phyloP scores from a whole-genome alignment of 2,888 invertebrate genomes.

The Odontocolon sp. region DNA sequence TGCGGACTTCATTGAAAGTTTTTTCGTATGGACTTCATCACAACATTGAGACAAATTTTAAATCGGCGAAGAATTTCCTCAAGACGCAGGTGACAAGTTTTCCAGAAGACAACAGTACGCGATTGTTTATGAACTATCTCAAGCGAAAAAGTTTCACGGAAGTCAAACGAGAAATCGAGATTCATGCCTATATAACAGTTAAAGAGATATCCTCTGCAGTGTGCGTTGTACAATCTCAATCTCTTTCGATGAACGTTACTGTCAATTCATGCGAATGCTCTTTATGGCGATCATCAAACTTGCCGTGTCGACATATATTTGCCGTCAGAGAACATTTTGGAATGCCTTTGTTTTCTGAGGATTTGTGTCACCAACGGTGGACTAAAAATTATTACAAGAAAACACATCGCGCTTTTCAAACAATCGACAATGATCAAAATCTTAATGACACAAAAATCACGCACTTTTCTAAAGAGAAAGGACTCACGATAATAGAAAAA shows the following conservation, averaged over 20 bases:
- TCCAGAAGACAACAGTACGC: background rate
- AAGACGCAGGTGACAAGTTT: background rate
- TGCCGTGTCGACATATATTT: constrained; percentile 54
- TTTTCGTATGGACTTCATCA: background rate
- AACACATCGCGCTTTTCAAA: constrained; percentile 33
- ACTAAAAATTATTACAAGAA: constrained; percentile 44
- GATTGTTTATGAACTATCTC: background rate
- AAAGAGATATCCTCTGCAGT: background rate
- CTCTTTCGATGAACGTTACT: background rate
- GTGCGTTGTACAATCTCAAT: background rate
- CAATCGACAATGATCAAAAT: too few relatives aligned
- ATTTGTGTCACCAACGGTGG: constrained; percentile 39
- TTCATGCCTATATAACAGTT: background rate
- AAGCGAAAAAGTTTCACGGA: background rate
- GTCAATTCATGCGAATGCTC: constrained; percentile 36
- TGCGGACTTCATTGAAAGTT: background rate
- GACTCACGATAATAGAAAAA: too few relatives aligned
- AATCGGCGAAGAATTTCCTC: background rate
- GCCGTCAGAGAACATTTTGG: constrained; percentile 24
- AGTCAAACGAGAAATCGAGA: background rate
- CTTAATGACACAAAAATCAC: too few relatives aligned
- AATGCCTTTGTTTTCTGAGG: constrained; percentile 23
- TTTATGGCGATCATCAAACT: constrained; percentile 3
- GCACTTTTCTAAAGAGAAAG: too few relatives aligned
- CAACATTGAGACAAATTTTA: background rate